These are phyloP conservation scores for Heterodera filipjevi DNA, from an alignment of 2,888 invertebrate species.

Conservation along the genomic window DNA sequence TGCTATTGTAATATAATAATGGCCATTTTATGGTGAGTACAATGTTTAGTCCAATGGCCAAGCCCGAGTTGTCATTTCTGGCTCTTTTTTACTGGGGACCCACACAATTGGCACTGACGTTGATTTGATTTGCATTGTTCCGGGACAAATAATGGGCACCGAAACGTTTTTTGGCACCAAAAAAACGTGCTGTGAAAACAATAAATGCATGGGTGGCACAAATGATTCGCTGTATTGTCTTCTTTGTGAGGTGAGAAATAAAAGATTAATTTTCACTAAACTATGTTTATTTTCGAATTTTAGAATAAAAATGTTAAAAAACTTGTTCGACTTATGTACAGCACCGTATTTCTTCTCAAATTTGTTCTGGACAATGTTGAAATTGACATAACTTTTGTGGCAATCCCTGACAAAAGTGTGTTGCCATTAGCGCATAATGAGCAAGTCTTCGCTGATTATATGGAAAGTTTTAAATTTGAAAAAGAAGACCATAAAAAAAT, in stretches of 20 bases:
- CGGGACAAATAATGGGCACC: background rate
- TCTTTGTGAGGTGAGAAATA: background rate
- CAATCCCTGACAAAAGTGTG: background rate
- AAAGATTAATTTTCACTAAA: background rate
- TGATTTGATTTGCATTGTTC: slow-evolving; percentile 4
- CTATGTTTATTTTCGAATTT: background rate
- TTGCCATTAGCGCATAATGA: background rate
- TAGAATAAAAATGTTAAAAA: background rate
- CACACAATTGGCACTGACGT: background rate
- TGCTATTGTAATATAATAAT: background rate
- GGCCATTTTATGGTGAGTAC: background rate
- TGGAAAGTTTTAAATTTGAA: background rate
- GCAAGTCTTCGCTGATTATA: background rate
- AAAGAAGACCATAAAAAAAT: background rate
- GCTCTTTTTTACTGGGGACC: background rate
- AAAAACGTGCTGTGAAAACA: background rate
- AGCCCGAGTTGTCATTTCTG: background rate
- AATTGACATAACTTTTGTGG: slow-evolving; percentile 2
- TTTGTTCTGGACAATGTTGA: background rate
- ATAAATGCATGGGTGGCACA: background rate
- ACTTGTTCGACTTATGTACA: background rate
- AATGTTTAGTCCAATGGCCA: background rate
- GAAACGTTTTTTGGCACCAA: background rate
- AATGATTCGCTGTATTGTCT: background rate
- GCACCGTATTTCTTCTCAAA: background rate